Base-by-base conservation (phyloP, 2,888 invertebrate species). In the Ormyrus labotus region DNA sequence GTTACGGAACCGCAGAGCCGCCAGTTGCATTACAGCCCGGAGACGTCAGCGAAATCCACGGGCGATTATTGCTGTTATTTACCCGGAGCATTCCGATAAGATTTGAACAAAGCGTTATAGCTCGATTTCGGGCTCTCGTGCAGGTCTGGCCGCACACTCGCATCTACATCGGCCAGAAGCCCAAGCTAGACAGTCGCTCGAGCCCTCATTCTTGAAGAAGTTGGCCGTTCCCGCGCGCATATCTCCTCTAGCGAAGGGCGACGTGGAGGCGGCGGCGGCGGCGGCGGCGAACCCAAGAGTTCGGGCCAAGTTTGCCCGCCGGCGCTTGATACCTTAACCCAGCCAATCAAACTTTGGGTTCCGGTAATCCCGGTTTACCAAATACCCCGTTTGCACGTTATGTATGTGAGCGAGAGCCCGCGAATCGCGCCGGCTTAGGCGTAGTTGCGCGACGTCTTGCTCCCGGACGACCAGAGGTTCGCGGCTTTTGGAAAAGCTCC, bases 331-430 rank as follows among this genome's bases (percentile, higher is more conserved):
- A 88, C 87, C 86, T 87, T 86, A 87, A 86, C 87, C 86, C 87
- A 87, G 86, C 89, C 88, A 90, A 90, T 90, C 89, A 90, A 90
- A 90, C 87, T 89, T 90, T 85, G 86, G 87, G 87, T 86, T 88
- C 84, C 85, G 85, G 85, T 89, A 89, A 89, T 88, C 87, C 87
- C 83, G 34, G 47, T 34, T 34, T 34, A 34, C 34, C 34, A 83
- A 89, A 89, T 88, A 89, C 86, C 86, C 87, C 86, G 84, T 87
- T 86, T 86, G 84, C 85, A 87, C 86, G 86, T 86, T 86, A 86
- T 85, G n/a, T 13, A 13, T 11, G n/a, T 11, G n/a, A n/a, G 10
- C 55, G 34, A 34, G 34, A 34, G 34, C 34, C 34, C 34, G 34
- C 34, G 34, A 34, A 34, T 34, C 19, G 9, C n/a, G 19, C 13